Conservation (phyloP, 2,888 invertebrate genomes). For the Dione vanillae region DNA sequence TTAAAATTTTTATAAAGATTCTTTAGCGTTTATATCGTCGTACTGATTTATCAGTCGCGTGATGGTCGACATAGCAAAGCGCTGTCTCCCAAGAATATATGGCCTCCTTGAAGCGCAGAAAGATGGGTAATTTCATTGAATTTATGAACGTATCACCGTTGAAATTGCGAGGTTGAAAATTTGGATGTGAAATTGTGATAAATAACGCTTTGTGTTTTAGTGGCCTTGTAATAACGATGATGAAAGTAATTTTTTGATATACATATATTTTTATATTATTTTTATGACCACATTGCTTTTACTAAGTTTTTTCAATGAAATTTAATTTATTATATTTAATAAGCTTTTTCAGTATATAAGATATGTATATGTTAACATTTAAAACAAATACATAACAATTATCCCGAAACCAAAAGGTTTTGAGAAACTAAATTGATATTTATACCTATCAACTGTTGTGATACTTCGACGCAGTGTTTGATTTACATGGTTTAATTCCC, state of each 20-base stretch:
- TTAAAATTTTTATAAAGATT: conserved; percentile 56
- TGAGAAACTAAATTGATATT: no score
- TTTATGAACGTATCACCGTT: conserved; percentile 79
- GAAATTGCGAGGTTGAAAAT: conserved; percentile 75
- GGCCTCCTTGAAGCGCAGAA: conserved; percentile 80
- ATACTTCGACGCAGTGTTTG: no score
- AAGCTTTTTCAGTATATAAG: no score
- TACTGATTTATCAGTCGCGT: conserved; percentile 78
- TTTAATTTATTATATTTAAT: no score
- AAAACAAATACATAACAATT: no score
- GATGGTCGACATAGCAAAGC: conserved; percentile 77
- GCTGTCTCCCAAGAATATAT: conserved; percentile 78
- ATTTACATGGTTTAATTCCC: no score
- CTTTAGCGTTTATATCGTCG: conserved; percentile 58
- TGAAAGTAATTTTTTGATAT: neutral
- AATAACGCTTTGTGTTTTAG: conserved; percentile 56
- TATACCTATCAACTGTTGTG: no score
- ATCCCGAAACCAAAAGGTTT: no score
- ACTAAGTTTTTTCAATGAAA: no score
- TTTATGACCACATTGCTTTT: no score
- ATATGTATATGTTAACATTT: no score
- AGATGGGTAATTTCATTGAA: conserved; percentile 82
- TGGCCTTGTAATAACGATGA: conserved; percentile 25
- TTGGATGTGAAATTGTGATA: conserved; percentile 69
- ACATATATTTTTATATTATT: no score